phyloP scores from a whole-genome alignment of 1,140 invertebrate genomes.

The Drosophila sucinea region DNA sequence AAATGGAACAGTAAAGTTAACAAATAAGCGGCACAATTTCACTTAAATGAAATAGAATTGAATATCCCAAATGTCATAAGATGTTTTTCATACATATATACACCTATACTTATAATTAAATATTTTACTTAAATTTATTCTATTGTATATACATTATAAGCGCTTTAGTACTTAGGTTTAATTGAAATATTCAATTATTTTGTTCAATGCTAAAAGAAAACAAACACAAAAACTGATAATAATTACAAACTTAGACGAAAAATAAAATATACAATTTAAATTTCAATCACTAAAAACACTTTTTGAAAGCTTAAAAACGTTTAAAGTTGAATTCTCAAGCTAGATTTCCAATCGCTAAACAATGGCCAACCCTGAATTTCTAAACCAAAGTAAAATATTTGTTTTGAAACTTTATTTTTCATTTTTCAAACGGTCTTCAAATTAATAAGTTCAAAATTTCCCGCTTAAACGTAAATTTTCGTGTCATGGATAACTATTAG shows the following conservation, averaged over 20 bases:
- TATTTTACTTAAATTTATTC: slow-evolving; percentile 39
- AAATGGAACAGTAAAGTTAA: slow-evolving; percentile 68
- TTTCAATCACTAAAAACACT: not conserved
- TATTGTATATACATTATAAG: slow-evolving; percentile 31
- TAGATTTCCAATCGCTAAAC: too few species aligned
- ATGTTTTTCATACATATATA: slow-evolving; percentile 42
- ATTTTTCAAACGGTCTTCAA: too few species aligned
- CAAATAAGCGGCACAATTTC: slow-evolving; percentile 78
- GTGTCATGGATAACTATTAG: too few species aligned
- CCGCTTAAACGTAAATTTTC: too few species aligned
- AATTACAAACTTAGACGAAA: slow-evolving; percentile 50
- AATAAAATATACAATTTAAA: slow-evolving; percentile 49
- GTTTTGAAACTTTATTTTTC: too few species aligned
- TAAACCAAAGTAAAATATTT: too few species aligned
- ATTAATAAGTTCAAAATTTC: too few species aligned
- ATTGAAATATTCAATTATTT: slow-evolving; percentile 49
- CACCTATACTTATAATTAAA: slow-evolving; percentile 11
- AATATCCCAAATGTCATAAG: slow-evolving; percentile 55
- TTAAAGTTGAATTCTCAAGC: too few species aligned
- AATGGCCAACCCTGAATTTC: too few species aligned
- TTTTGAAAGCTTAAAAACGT: too few species aligned
- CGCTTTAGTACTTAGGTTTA: slow-evolving; percentile 39
- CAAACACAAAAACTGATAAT: slow-evolving; percentile 59
- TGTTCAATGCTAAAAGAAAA: slow-evolving; percentile 36
- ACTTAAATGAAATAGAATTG: slow-evolving; percentile 58